Conservation (phyloP, 2,113 vertebrate genomes). For the Poeciliopsis prolifica region DNA sequence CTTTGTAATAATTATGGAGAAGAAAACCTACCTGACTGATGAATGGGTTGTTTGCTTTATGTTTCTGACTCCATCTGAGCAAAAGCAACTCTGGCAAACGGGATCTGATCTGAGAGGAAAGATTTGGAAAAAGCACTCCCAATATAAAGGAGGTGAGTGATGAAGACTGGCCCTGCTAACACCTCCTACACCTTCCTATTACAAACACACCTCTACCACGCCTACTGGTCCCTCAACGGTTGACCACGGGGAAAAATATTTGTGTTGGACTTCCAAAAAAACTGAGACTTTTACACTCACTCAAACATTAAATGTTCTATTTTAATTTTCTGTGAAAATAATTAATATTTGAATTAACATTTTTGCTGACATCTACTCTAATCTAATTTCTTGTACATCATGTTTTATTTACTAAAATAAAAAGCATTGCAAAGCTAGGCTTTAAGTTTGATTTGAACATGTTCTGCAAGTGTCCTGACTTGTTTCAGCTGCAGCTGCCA, state of each 20-base stretch:
- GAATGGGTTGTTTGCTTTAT: conserved; percentile 43
- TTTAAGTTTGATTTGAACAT: conserved; percentile 1
- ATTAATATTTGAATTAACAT: too few species aligned
- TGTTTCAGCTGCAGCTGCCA: conserved; percentile 34
- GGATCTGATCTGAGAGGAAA: conserved; percentile 54
- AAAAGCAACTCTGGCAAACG: conserved; percentile 49
- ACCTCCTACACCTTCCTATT: conserved; percentile 32
- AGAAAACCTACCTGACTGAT: conserved; percentile 61
- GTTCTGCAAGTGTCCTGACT: conserved; percentile 23
- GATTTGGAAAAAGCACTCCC: conserved; percentile 59
- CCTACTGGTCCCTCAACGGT: conserved; percentile 57
- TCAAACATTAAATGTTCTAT: conserved; percentile 5
- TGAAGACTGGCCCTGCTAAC: conserved; percentile 69
- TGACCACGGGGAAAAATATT: conserved; percentile 69
- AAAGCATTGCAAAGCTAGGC: background rate
- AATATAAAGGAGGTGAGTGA: conserved; percentile 70
- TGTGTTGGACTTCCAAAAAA: conserved; percentile 53
- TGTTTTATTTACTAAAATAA: background rate
- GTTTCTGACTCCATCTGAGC: conserved; percentile 61
- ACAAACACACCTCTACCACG: conserved; percentile 45
- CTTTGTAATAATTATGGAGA: conserved; percentile 2
- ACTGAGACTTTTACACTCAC: conserved; percentile 39
- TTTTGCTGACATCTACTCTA: too few species aligned
- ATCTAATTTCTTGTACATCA: background rate
- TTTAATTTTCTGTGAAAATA: background rate